Conservation (phyloP, 2,113 vertebrate genomes). For the Aptenodytes patagonicus region DNA sequence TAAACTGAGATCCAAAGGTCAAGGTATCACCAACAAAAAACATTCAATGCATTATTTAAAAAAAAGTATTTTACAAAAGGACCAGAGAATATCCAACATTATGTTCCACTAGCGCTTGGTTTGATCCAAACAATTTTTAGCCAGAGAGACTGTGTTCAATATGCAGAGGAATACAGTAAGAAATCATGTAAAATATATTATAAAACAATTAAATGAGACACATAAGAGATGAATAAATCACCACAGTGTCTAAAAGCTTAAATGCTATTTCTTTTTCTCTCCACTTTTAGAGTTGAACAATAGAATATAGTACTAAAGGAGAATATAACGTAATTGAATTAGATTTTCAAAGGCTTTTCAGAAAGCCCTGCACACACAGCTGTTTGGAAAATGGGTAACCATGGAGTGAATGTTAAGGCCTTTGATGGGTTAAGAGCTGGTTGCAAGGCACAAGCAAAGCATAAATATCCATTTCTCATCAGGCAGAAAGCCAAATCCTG, state of each 20-base stretch:
- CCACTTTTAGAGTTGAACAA: background rate
- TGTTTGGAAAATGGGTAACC: background rate
- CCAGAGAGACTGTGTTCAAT: background rate
- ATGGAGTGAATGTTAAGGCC: background rate
- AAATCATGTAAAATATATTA: background rate
- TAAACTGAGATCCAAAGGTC: background rate
- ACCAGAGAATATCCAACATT: background rate
- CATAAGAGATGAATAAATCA: background rate
- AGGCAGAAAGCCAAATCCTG: background rate
- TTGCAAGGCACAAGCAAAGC: background rate
- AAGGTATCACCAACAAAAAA: background rate
- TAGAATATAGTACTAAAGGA: background rate
- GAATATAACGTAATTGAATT: background rate
- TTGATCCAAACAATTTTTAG: background rate
- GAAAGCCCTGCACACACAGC: background rate
- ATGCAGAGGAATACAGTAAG: background rate
- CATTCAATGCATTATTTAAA: background rate
- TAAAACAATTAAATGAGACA: background rate
- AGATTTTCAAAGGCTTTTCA: conserved; percentile 1
- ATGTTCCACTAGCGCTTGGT: background rate
- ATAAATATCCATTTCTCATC: background rate
- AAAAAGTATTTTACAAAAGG: background rate
- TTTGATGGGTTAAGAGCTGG: conserved; percentile 4
- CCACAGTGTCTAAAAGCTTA: background rate
- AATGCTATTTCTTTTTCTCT: background rate